phyloP scores from a whole-genome alignment of 2,888 invertebrate species.

The Nomada hirtipes region DNA sequence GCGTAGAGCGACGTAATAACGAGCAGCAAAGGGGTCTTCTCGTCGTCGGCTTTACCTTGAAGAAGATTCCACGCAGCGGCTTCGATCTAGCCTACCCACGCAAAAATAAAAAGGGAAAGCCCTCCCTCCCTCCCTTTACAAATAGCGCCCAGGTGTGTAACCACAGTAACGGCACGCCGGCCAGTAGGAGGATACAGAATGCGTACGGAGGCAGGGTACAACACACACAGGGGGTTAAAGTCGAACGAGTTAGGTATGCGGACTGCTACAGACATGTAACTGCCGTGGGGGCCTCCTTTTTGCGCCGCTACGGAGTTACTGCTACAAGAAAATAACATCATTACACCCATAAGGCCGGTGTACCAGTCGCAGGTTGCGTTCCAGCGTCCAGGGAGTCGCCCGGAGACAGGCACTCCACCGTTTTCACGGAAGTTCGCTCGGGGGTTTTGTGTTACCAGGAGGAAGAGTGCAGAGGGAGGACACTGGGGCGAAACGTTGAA shows the following conservation, averaged over 20 bases:
- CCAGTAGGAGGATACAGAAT: conserved; percentile 73
- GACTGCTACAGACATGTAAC: conserved; percentile 73
- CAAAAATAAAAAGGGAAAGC: conserved; percentile 56
- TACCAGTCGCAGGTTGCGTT: conserved; percentile 39
- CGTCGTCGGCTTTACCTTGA: conserved; percentile 54
- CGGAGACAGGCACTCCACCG: conserved; percentile 34
- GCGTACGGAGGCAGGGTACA: conserved; percentile 56
- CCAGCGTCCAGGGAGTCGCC: conserved; percentile 20
- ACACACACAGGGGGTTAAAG: conserved; percentile 69
- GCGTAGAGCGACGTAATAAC: conserved; percentile 54
- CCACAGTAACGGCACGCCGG: conserved; percentile 74
- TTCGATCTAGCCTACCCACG: conserved; percentile 59
- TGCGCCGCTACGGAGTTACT: conserved; percentile 70
- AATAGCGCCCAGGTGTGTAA: conserved; percentile 73
- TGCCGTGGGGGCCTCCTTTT: conserved; percentile 67
- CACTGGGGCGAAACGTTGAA: conserved; percentile 47
- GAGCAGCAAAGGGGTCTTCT: conserved; percentile 37
- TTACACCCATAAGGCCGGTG: conserved; percentile 73
- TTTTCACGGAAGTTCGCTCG: conserved; percentile 37
- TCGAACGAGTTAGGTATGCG: conserved; percentile 72
- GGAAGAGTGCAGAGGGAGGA: background rate
- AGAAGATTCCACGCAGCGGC: conserved; percentile 49
- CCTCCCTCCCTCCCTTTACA: conserved; percentile 29
- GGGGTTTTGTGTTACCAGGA: background rate
- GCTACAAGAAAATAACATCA: conserved; percentile 81